Evolutionary conservation across 92 coral and sea anemone genomes (phyloP), one percentile per base, ranked within the genome.

Genomic region (Desmophyllum pertusum): DNA sequence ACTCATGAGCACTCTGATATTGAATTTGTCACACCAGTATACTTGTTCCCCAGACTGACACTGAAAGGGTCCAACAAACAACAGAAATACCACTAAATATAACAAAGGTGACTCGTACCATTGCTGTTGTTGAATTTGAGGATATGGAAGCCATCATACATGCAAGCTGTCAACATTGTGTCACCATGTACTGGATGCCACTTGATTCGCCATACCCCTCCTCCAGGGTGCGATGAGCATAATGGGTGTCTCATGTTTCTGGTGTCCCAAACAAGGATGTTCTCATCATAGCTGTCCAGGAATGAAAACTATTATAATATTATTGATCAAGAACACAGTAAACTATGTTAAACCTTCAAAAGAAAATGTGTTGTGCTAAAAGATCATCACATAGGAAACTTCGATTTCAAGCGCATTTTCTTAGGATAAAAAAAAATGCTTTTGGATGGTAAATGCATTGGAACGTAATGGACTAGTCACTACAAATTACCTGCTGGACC

Each of bases 131-230:
- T 69, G 68, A 86, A 90, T 70, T 87, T 79, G 53, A 96, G 87
- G 38, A 96, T 78, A 57, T 94, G 99, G 76, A 92, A 94, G 2
- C 99, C 99, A 1, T 93, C 93, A 75, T 96, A 95, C 94, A 95
- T 94, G 86, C 96, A 90, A 23, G 99, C 98, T 37, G 98, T 93
- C 39, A 96, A 81, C 73, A 96, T 89, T 65, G 85, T 80, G 43
- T 88, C 51, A 35, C 95, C 92, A 29, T 85, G 93, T 39, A 15
- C 23, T 37, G 99, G 99, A 84, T 96, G 98, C 99, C 99, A 96
- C 81, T 96, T 96, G 81, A 96, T 87, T 21, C 99, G 85, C 99
- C 99, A 96, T 31, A 96, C 98, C 65, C 99, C 99, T 70, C 98
- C 99, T 3, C 98, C 99, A 66, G 98, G 98, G 62, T 68, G 45